Base-by-base conservation (phyloP, 2,797 vertebrate species). In the Scleropages formosus region DNA sequence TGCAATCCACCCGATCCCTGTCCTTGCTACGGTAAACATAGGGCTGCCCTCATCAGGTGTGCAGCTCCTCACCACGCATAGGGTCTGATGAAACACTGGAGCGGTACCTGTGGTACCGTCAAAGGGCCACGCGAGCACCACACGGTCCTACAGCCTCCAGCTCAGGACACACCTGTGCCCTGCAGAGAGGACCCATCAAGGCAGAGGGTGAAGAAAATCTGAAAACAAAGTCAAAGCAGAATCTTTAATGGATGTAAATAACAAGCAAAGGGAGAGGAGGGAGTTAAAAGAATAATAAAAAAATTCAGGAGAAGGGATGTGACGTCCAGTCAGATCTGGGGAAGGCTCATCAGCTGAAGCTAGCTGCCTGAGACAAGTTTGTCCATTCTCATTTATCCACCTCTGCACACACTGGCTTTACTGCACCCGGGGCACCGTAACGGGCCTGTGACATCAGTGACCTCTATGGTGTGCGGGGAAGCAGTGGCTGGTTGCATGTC, bases 181-280 rank as follows among this genome's bases (percentile, higher is more conserved):
- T 11, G 10, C 8, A n/a, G 22, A 27, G 11, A 24, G 39, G 18
- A 47, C n/a, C 62, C 59, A 62, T 47, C n/a, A 59, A 60, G 56
- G 27, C 70, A 22, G 16, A 53, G 53, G 4, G 16, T 56, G 56
- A n/a, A 64, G 18, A 67, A 67, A 12, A 64, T 49, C 1, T 7
- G 26, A 26, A 31, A 26, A 65, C n/a, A 67, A 77, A 59, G 24
- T 59, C 39, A 59, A 56, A 27, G 22, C 20, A 78, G 65, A 74
- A 59, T 27, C 22, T 47, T 60, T 66, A 78, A 73, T 73, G 65
- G 61, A 72, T 20, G 27, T 70, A 75, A 69, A 70, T 49, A 76
- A 68, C 56, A 51, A 58, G 62, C 20, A 61, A 64, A 76, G 12
- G 70, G 67, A 44, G 22, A 46, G 18, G 8, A 76, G 58, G 15